Base-by-base conservation (phyloP, 30 jellyfish, hydroid and myxozoan genomes). In the Nemopilema nomurai region DNA sequence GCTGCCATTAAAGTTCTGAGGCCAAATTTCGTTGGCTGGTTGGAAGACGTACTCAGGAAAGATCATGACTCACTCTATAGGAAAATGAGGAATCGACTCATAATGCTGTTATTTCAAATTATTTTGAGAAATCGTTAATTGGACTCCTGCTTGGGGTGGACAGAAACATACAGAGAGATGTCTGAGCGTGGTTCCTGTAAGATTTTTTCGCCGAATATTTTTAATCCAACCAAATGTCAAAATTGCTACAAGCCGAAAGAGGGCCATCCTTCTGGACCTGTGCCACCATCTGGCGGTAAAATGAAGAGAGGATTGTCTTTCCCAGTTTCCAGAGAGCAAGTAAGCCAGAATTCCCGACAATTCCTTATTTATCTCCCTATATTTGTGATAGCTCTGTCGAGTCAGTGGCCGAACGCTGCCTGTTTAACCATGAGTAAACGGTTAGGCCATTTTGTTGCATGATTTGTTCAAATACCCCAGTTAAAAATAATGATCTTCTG, bases 211-310 rank as follows among this genome's bases (percentile, higher is more conserved):
- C 96, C 98, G 63, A 91, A 91, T 83, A 86, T 78, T 31, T 91
- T 91, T 62, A 91, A 91, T 74, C 98, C 98, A 33, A 86, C 96
- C 76, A 91, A 91, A 91, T 91, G 98, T 71, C 98, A 91, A 68
- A 91, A 91, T 62, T 91, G 98, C 75, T 91, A 67, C 91, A 91
- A 86, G 87, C 96, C 92, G 67, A 86, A 91, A 66, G 98, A 91
- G 71, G 96, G 90, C 41, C 98, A 91, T 79, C 92, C 93, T 18
- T 29, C 87, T 28, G 81, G 85, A 7, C 72, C 89, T 3, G 17
- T 51, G 33, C 33, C 85, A 28, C 73, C 81, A 22, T 70, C 82
- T 23, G 51, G 77, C 62, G 76, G 82, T 23, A 86, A 78, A 52
- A 21, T 77, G 18, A 84, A 76, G 63, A 71, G 95, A 65, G 95